These are phyloP conservation scores for Encarsia formosa DNA, from an alignment of 2,888 invertebrate species.

Conservation along the genomic window DNA sequence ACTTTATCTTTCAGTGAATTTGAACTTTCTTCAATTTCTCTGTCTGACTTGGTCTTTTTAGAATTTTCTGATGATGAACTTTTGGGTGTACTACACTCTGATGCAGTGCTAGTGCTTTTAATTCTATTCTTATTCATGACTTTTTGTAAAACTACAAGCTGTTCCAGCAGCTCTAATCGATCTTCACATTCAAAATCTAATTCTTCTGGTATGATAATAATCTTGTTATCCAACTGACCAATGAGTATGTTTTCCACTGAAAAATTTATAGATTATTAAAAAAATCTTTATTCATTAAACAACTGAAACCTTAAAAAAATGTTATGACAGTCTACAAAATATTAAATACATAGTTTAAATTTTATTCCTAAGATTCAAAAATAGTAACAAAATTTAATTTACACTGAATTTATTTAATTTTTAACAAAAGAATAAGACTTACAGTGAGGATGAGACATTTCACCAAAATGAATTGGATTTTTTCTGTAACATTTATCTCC, in stretches of 20 bases:
- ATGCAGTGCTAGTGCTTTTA: conserved; percentile 9
- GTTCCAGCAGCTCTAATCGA: conserved; percentile 38
- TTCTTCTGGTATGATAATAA: conserved; percentile 35
- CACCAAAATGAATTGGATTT: conserved; percentile 79
- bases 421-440: conserved; percentile 45
- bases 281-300: no score
- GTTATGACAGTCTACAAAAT: no score
- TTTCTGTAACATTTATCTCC: conserved; percentile 75
- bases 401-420: conserved; percentile 18
- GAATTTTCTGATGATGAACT: no score
- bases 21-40: no score
- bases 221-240: conserved; percentile 57
- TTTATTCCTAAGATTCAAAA: no score
- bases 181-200: conserved; percentile 40
- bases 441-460: conserved; percentile 79
- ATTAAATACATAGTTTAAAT: no score
- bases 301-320: no score
- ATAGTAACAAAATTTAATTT: not conserved
- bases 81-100: no score
- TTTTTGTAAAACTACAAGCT: conserved; percentile 48
- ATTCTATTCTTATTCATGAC: conserved; percentile 48
- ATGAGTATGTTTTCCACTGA: conserved; percentile 65
- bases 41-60: no score
- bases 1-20: conserved; percentile 35
- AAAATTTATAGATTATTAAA: conserved; percentile 31